Evolutionary conservation across 1,140 invertebrate species (phyloP).

Genomic region (Camponotus vicinus): DNA sequence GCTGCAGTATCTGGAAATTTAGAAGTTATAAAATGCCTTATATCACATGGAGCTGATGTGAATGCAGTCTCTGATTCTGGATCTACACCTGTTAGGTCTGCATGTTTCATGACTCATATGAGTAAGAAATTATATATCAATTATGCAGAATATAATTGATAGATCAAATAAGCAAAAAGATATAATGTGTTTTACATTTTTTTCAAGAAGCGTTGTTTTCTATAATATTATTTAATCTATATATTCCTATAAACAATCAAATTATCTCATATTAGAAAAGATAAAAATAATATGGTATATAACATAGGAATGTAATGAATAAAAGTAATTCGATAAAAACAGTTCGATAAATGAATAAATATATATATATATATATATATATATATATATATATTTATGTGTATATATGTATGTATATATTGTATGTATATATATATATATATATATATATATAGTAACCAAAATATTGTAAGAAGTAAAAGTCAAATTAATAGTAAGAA

Average conservation of each 20-base stretch:
- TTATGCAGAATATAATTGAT: slow-evolving; percentile 4
- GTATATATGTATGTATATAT: too few relatives aligned
- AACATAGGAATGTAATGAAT: background rate
- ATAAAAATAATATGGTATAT: background rate
- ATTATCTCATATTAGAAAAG: background rate
- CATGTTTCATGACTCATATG: slow-evolving; percentile 97
- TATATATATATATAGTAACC: background rate
- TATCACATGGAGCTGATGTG: slow-evolving; percentile 93
- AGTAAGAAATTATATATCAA: slow-evolving; percentile 80
- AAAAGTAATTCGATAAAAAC: slow-evolving; percentile 8
- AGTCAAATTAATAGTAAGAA: too few relatives aligned
- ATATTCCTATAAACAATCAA: background rate
- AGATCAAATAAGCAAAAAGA: background rate
- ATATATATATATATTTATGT: slow-evolving; percentile 13
- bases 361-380: slow-evolving; percentile 17
- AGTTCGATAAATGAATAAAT: background rate
- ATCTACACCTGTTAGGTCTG: slow-evolving; percentile 95
- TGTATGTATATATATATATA: background rate
- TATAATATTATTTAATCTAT: background rate
- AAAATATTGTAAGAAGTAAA: slow-evolving; percentile 37
- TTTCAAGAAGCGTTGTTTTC: background rate
- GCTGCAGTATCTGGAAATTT: slow-evolving; percentile 95
- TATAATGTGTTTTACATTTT: background rate
- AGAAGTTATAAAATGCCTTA: slow-evolving; percentile 92
- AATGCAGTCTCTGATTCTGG: slow-evolving; percentile 95